Evolutionary conservation across 2,888 invertebrate genomes (phyloP).

Genomic region (Minunthozetes semirufus): DNA sequence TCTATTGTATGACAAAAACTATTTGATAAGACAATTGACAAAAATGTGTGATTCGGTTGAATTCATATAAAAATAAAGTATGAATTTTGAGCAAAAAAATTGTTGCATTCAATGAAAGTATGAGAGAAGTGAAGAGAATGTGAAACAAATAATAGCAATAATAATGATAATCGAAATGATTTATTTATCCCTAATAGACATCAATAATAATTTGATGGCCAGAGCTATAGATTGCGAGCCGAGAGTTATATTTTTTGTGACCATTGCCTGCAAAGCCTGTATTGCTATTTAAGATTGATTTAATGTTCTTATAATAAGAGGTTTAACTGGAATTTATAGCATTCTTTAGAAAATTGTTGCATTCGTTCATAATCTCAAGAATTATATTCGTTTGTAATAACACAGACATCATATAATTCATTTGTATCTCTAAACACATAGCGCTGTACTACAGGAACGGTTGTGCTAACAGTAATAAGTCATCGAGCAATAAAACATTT

Average conservation of each 20-base stretch:
- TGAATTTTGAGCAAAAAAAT: background rate
- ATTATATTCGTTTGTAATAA: constrained; percentile 21
- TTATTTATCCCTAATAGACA: constrained; percentile 6
- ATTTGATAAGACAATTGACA: background rate
- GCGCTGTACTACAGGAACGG: no score
- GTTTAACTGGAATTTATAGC: constrained; percentile 28
- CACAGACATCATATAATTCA: constrained; percentile 22
- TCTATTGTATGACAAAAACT: background rate
- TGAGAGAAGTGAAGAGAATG: background rate
- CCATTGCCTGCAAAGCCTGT: constrained; percentile 1
- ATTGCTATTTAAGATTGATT: constrained; percentile 20
- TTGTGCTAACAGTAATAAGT: constrained; percentile 21
- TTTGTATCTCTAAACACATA: constrained; percentile 20
- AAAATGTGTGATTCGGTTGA: background rate
- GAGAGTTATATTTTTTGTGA: background rate
- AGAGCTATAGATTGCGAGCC: constrained; percentile 9
- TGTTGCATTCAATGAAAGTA: background rate
- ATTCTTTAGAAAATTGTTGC: constrained; percentile 28
- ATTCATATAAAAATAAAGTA: background rate
- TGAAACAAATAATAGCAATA: background rate
- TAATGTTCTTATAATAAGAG: constrained; percentile 31
- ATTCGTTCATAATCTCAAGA: constrained; percentile 12
- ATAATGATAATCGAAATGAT: constrained; percentile 11
- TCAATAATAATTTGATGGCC: constrained; percentile 24
- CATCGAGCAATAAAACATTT: constrained; percentile 26